phyloP scores from a whole-genome alignment of 1,140 invertebrate species.

The Pseudomyrmex pallidus region DNA sequence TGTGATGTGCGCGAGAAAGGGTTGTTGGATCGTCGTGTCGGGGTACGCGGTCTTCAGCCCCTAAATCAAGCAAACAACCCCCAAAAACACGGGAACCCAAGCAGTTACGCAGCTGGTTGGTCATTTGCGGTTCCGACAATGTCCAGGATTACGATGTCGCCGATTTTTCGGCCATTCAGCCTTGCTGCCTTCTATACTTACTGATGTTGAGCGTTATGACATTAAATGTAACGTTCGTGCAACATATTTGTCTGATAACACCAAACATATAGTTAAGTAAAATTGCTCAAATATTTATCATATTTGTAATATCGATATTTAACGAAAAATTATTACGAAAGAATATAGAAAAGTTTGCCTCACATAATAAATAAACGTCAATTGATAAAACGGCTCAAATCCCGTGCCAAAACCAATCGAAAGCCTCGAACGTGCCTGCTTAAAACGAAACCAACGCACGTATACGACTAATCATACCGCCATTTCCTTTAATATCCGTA shows the following conservation, averaged over 20 bases:
- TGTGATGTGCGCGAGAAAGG: constrained; percentile 71
- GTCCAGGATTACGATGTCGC: constrained; percentile 67
- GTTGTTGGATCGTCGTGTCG: constrained; percentile 64
- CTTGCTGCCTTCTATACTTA: not conserved
- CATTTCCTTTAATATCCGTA: constrained; percentile 86
- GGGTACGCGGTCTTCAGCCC: constrained; percentile 66
- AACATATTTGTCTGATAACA: not conserved
- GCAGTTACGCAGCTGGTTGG: constrained; percentile 77
- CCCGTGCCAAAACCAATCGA: constrained; percentile 31
- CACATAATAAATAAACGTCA: not conserved
- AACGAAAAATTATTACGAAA: not conserved
- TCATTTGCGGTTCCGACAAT: constrained; percentile 80
- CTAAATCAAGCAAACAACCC: constrained; percentile 82
- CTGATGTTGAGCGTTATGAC: not conserved
- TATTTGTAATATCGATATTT: not conserved
- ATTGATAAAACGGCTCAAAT: not conserved
- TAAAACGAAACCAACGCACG: constrained; percentile 83
- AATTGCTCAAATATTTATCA: not conserved
- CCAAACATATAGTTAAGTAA: not conserved
- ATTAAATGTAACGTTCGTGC: not conserved
- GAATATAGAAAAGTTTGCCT: not conserved
- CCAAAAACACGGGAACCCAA: constrained; percentile 74
- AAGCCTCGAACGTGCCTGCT: constrained; percentile 53
- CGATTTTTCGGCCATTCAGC: constrained; percentile 54
- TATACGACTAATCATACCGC: constrained; percentile 86